Evolutionary conservation across 1,140 invertebrate species (phyloP), one percentile per base, ranked within the genome.

Genomic region (Vollenhovia emeryi): DNA sequence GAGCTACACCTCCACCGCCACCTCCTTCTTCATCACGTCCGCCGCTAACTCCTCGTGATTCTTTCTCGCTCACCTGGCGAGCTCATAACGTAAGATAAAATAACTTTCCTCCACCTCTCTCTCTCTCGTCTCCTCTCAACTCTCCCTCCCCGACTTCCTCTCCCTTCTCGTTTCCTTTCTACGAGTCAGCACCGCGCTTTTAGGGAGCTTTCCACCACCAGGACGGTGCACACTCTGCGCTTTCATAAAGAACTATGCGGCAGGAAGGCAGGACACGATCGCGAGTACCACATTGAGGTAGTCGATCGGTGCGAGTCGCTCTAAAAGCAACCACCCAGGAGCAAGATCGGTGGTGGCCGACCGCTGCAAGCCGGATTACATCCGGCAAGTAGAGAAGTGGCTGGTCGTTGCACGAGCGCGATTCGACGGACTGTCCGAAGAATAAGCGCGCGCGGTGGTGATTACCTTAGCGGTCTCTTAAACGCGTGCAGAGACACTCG

Each of bases 191-290:
- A 24, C 33, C 36, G 40, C 55, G 83, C 82, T 90, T 90, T 91
- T 87, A 86, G 89, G 89, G 89, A 91, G 89, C 87, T 91, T 89
- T 91, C 89, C 88, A 89, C 88, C 87, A 89, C 88, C 88, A 84
- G 21, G 45, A 52, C 68, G 45, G 24, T 68, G 15, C 43, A 86
- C 48, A 48, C 69, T 75, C 83, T 43, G 62, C 66, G 45, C 66
- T 55, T 50, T 89, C 83, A 87, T 90, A 90, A 90, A 86, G 84
- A 88, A 90, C 89, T 82, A 88, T 76, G 84, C 74, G 30, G 69
- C 36, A 64, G 33, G 45, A 60, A 48, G 69, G 73, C 59, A 78
- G 66, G 84, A 80, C 50, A 68, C 55, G 55, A 80, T 78, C 62
- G 33, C 79, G 55, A 76, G 48, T 80, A 88, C 55, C 50, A 60